A percentile compares a stretch with the other conserved stretches of the same genome.
phyloP scores from a whole-genome alignment of 1,140 invertebrate genomes.

The Batillaria attramentaria region DNA sequence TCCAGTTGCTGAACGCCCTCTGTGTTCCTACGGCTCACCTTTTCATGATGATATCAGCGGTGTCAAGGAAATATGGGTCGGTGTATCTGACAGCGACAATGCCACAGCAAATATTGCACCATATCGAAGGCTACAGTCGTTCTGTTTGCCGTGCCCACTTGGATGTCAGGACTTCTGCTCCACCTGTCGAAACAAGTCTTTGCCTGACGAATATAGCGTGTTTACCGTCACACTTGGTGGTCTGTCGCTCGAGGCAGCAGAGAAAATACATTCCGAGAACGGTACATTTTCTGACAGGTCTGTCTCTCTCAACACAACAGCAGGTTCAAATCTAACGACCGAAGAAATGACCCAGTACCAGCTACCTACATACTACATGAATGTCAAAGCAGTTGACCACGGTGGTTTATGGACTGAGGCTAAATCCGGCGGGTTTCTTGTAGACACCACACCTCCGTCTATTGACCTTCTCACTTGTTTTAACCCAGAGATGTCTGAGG shows the following conservation, averaged over 20 bases:
- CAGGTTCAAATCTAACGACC: background rate
- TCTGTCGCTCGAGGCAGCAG: background rate
- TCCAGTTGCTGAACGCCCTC: constrained; percentile 7
- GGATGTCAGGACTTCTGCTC: constrained; percentile 30
- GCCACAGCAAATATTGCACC: constrained; percentile 14
- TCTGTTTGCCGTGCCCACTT: constrained; percentile 29
- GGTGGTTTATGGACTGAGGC: constrained; percentile 35
- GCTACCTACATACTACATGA: constrained; percentile 41
- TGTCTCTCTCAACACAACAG: background rate
- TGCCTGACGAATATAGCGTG: background rate
- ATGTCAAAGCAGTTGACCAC: constrained; percentile 41
- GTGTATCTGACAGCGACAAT: constrained; percentile 40
- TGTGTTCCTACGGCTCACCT: constrained; percentile 39
- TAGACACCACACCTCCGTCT: constrained; percentile 43
- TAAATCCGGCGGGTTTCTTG: constrained; percentile 41
- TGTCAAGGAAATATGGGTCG: constrained; percentile 44
- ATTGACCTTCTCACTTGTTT: constrained; percentile 39
- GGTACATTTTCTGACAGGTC: background rate
- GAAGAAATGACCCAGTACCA: constrained; percentile 20
- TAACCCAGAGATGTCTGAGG: constrained; percentile 38
- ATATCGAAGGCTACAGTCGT: constrained; percentile 10
- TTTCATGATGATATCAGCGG: constrained; percentile 44
- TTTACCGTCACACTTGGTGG: background rate
- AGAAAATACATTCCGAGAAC: background rate
- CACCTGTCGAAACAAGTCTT: background rate